Conservation (phyloP, 2,888 invertebrate genomes). For the Nomada fucata region DNA sequence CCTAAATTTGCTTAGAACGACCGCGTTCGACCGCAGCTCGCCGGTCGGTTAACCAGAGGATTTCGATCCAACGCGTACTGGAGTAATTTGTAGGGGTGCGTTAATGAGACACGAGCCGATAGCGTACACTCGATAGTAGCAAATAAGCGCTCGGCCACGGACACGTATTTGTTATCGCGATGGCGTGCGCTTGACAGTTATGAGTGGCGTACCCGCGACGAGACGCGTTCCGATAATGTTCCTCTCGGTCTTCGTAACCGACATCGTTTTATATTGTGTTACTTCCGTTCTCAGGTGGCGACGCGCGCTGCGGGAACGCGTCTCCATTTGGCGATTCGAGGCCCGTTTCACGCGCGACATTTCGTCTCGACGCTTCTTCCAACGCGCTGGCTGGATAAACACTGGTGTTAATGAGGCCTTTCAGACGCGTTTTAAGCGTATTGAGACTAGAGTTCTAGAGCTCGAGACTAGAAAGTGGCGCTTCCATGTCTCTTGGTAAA, state of each 20-base stretch:
- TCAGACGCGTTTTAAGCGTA: too few relatives aligned
- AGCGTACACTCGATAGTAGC: constrained; percentile 34
- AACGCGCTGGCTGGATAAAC: too few relatives aligned
- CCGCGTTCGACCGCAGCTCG: constrained; percentile 33
- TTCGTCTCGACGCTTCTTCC: too few relatives aligned
- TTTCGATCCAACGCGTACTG: constrained; percentile 60
- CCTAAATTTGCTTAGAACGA: constrained; percentile 50
- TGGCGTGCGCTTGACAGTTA: constrained; percentile 49
- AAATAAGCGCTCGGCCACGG: constrained; percentile 45
- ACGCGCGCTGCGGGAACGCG: not conserved
- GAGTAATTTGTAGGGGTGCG: constrained; percentile 56
- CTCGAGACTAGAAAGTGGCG: too few relatives aligned
- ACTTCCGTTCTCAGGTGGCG: not conserved
- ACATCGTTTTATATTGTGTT: not conserved
- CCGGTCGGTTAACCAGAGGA: constrained; percentile 53
- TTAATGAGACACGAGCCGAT: constrained; percentile 63
- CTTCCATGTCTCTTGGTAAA: too few relatives aligned
- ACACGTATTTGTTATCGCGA: constrained; percentile 33
- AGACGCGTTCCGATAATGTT: constrained; percentile 41
- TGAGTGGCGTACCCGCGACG: constrained; percentile 33
- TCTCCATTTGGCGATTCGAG: not conserved
- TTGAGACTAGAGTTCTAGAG: too few relatives aligned
- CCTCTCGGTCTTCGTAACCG: not conserved
- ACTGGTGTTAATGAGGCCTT: too few relatives aligned
- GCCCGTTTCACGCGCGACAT: too few relatives aligned